These are phyloP conservation scores for Numenius arquata DNA, from an alignment of 2,113 vertebrate species.

Conservation along the genomic window DNA sequence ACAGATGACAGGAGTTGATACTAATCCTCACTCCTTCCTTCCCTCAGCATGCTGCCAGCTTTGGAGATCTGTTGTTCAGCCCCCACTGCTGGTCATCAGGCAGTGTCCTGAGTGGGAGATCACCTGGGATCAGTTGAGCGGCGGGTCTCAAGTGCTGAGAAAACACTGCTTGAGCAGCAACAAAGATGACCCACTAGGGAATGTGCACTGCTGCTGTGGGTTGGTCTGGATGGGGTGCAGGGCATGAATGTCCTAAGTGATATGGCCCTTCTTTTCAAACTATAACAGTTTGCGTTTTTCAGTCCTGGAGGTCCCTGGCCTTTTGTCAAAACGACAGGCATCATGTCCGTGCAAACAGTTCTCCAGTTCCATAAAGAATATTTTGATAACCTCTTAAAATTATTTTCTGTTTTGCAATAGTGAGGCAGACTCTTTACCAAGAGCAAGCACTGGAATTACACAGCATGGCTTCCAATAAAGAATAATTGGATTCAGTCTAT, in stretches of 20 bases:
- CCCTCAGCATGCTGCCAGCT: not conserved
- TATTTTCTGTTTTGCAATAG: not conserved
- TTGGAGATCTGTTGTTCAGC: not conserved
- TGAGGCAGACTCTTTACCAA: not conserved
- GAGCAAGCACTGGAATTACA: not conserved
- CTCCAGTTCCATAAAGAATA: not conserved
- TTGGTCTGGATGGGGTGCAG: not conserved
- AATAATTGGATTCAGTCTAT: not conserved
- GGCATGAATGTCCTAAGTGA: not conserved
- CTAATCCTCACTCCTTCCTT: not conserved
- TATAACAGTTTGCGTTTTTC: not conserved
- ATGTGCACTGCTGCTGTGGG: accelerated
- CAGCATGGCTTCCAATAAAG: not conserved
- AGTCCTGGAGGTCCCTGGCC: not conserved
- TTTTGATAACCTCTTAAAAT: slow-evolving; percentile 7
- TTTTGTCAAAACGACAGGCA: not conserved
- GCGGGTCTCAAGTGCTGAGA: not conserved
- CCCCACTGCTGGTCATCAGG: not conserved
- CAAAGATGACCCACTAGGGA: not conserved
- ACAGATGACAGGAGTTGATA: not conserved
- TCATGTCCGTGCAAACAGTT: not conserved
- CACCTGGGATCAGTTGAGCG: not conserved
- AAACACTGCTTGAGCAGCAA: not conserved
- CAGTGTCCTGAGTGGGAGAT: not conserved
- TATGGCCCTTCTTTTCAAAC: not conserved